Percentiles rank a stretch among this genome's conserved stretches.
These are phyloP conservation scores for Drosophila nebulosa DNA, from an alignment of 1,140 invertebrate species.

Conservation along the genomic window DNA sequence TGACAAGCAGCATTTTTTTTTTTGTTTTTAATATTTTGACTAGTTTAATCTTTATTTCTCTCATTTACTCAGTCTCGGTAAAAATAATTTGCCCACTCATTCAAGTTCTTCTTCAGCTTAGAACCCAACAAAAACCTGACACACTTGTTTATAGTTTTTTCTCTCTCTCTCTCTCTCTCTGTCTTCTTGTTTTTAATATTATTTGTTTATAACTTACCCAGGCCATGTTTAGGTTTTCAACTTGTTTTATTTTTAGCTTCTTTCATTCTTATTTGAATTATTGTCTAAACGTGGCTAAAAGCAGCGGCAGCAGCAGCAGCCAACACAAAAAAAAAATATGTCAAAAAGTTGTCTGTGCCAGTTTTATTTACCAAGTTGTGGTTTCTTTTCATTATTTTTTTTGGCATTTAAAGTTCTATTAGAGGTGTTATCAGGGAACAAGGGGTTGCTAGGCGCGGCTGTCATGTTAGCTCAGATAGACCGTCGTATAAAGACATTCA, in stretches of 20 bases:
- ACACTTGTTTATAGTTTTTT: conserved; percentile 59
- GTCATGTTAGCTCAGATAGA: conserved; percentile 3
- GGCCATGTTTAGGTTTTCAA: conserved; percentile 45
- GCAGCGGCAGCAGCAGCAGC: conserved; percentile 21
- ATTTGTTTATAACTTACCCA: conserved; percentile 58
- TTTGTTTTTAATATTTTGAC: background rate
- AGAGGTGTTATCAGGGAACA: background rate
- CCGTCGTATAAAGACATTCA: conserved; percentile 3
- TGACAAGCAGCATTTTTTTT: background rate
- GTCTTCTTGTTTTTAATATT: background rate
- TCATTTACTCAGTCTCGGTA: background rate
- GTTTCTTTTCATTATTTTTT: conserved; percentile 12
- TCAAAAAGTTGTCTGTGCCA: conserved; percentile 55
- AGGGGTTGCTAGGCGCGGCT: background rate
- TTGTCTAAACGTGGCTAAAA: conserved; percentile 50
- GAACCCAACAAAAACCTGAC: conserved; percentile 44
- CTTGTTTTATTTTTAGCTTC: conserved; percentile 61
- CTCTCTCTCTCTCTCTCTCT: too few species aligned
- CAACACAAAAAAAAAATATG: conserved; percentile 42
- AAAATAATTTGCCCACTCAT: background rate
- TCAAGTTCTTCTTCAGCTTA: conserved; percentile 9
- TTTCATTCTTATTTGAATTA: conserved; percentile 61
- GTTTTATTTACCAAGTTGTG: conserved; percentile 21
- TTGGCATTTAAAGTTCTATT: conserved; percentile 8
- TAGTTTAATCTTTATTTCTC: conserved; percentile 9